Evolutionary conservation across 2,113 vertebrate species (phyloP).

Genomic region (Zosterops hypoxanthus): DNA sequence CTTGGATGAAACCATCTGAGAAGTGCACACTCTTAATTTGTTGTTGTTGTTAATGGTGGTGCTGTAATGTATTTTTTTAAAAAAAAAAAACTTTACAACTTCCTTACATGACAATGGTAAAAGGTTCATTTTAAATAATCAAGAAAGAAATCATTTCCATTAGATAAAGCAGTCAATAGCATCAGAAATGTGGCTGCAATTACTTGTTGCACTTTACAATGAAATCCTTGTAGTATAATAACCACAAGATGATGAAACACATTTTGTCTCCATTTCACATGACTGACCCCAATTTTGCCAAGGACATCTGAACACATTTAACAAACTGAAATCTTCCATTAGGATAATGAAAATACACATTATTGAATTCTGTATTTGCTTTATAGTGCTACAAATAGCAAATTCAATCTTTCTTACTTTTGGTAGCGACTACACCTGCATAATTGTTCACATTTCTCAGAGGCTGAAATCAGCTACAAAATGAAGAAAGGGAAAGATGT

Average conservation of each 20-base stretch:
- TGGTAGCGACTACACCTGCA: constrained; percentile 42
- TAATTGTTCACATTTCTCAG: constrained; percentile 42
- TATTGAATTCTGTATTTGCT: constrained; percentile 49
- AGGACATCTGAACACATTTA: constrained; percentile 60
- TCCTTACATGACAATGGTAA: constrained; percentile 29
- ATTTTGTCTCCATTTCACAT: constrained; percentile 43
- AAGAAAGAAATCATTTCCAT: constrained; percentile 42
- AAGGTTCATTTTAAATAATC: constrained; percentile 61
- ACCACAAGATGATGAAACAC: constrained; percentile 33
- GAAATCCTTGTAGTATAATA: constrained; percentile 57
- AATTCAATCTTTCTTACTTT: constrained; percentile 61
- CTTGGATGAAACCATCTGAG: background rate
- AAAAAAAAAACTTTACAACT: background rate
- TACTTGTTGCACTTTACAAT: constrained; percentile 67
- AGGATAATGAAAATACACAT: constrained; percentile 49
- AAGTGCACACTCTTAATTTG: background rate
- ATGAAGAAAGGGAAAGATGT: background rate
- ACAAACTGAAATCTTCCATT: constrained; percentile 58
- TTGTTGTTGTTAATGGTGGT: background rate
- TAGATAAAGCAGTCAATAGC: constrained; percentile 55
- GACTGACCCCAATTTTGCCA: constrained; percentile 59
- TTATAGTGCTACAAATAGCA: constrained; percentile 52
- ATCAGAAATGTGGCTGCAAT: constrained; percentile 46
- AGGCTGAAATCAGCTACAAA: constrained; percentile 14
- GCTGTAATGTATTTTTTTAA: background rate